phyloP scores from a whole-genome alignment of 1,140 invertebrate genomes.

The Panagrolaimus sp. region DNA sequence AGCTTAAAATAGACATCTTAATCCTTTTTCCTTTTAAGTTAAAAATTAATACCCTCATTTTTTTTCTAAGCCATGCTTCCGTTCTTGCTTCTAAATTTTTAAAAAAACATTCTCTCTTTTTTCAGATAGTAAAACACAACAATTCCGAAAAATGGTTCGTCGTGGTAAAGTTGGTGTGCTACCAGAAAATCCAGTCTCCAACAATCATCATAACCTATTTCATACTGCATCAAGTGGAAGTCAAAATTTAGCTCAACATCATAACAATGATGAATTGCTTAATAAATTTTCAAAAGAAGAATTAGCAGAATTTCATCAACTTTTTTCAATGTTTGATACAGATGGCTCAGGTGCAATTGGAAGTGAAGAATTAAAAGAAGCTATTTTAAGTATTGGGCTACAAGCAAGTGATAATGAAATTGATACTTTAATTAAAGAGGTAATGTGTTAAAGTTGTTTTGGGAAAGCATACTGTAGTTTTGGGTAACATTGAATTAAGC shows the following conservation, averaged over 20 bases:
- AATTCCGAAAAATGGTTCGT: conserved; percentile 4
- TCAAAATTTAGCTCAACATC: neutral
- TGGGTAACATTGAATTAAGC: too few relatives aligned
- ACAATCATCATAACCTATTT: neutral
- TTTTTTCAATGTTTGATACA: conserved; percentile 57
- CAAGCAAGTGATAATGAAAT: conserved; percentile 49
- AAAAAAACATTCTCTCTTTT: too few relatives aligned
- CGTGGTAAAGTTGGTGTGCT: neutral
- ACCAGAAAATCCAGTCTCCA: neutral
- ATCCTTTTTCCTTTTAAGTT: too few relatives aligned
- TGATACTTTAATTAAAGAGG: conserved; percentile 52
- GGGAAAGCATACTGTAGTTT: too few relatives aligned
- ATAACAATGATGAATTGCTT: neutral
- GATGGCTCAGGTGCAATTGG: conserved; percentile 57
- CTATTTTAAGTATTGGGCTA: conserved; percentile 51
- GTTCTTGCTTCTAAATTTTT: too few relatives aligned
- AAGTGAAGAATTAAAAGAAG: conserved; percentile 52
- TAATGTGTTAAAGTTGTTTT: too few relatives aligned
- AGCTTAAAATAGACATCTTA: too few relatives aligned
- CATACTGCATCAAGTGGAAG: neutral
- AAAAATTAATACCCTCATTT: too few relatives aligned
- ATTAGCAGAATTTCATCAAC: conserved; percentile 46
- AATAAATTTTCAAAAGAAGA: conserved; percentile 27
- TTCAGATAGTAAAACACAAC: neutral
- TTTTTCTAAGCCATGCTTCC: too few relatives aligned